phyloP scores from a whole-genome alignment of 2,888 invertebrate species.

The Craniophora ligustri region DNA sequence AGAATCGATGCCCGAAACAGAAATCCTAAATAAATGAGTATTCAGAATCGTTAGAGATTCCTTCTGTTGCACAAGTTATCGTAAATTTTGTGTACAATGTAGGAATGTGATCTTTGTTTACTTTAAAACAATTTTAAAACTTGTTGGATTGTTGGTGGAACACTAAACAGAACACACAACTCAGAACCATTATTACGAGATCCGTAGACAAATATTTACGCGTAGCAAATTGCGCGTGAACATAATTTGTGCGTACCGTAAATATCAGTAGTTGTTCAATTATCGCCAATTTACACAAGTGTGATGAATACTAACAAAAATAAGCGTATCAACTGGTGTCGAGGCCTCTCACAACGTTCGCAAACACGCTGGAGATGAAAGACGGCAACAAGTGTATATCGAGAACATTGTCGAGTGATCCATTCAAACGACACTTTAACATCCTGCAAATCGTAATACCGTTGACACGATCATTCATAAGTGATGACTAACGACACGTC shows the following conservation, averaged over 20 bases:
- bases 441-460: conserved; percentile 39
- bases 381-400: conserved; percentile 39
- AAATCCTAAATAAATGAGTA: conserved; percentile 46
- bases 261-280: conserved; percentile 51
- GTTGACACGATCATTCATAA: conserved; percentile 57
- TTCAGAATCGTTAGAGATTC: conserved; percentile 29
- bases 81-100: conserved; percentile 37
- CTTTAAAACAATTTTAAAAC: conserved; percentile 24
- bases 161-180: conserved; percentile 35
- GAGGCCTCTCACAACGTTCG: conserved; percentile 23
- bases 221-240: conserved; percentile 17
- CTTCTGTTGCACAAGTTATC: conserved; percentile 27
- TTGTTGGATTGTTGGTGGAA: conserved; percentile 22
- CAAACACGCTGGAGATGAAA: conserved; percentile 31
- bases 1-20: conserved; percentile 28
- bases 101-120: conserved; percentile 38
- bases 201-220: conserved; percentile 44
- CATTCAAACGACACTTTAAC: conserved; percentile 37
- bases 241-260: conserved; percentile 45
- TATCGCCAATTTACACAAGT: conserved; percentile 59
- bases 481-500: conserved; percentile 50
- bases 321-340: conserved; percentile 19
- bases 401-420: conserved; percentile 37
- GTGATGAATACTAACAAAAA: conserved; percentile 40
- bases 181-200: conserved; percentile 32